Percentiles rank a stretch among this genome's conserved stretches.
Conservation (phyloP, 2,113 vertebrate species). For the Strigops habroptila region DNA sequence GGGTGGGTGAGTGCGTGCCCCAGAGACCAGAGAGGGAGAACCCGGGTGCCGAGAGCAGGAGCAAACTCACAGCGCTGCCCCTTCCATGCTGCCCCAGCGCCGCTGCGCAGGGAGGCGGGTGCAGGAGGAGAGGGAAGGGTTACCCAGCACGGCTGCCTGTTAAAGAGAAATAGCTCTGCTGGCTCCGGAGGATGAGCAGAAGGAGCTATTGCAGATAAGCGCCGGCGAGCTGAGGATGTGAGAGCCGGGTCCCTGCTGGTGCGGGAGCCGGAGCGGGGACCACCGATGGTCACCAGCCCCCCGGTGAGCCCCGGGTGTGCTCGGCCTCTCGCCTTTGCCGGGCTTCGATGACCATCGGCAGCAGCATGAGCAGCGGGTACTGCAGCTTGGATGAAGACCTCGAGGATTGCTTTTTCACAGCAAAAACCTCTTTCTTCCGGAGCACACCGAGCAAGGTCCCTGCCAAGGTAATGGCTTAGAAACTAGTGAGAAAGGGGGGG, state of each 20-base stretch:
- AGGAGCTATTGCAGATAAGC: constrained; percentile 24
- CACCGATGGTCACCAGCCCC: neutral
- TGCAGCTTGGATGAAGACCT: constrained; percentile 94
- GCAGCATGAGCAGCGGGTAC: constrained; percentile 97
- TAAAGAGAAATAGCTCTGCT: neutral
- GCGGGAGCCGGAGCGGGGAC: neutral
- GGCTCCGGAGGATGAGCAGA: neutral
- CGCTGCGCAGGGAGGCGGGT: neutral
- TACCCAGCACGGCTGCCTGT: constrained; percentile 2
- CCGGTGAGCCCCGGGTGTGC: neutral
- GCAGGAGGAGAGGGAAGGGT: constrained; percentile 37
- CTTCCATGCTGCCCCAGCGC: constrained; percentile 19
- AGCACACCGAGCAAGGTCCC: constrained; percentile 66
- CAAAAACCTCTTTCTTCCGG: constrained; percentile 92
- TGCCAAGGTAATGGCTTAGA: constrained; percentile 78
- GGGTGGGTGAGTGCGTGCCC: neutral
- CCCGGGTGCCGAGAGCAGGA: neutral
- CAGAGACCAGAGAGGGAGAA: constrained; percentile 12
- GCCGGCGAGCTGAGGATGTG: constrained; percentile 23
- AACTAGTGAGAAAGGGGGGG: neutral
- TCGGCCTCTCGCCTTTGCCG: neutral
- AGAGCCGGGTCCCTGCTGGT: neutral
- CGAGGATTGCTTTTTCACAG: constrained; percentile 95
- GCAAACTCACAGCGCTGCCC: neutral
- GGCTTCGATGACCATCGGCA: constrained; percentile 71